Conservation (phyloP, 92 coral and sea anemone species). For the Actinostola sp. region DNA sequence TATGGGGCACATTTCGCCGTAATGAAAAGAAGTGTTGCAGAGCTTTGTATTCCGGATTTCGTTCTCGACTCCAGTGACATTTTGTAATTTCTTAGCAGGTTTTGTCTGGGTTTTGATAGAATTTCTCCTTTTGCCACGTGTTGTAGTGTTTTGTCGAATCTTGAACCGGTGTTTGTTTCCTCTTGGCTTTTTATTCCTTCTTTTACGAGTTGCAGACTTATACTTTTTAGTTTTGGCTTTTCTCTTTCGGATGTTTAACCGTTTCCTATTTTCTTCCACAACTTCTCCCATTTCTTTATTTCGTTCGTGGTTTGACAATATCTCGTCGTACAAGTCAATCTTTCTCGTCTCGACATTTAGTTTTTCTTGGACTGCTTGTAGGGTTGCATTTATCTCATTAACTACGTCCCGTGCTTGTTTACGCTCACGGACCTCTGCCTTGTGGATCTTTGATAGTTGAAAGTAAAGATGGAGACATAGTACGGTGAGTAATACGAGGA, state of each 20-base stretch:
- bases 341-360: no score
- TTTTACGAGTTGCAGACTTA: neutral
- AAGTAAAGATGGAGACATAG: neutral
- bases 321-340: no score
- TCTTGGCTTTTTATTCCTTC: neutral
- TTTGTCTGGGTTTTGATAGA: no score
- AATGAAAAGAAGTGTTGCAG: conserved; percentile 11
- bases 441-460: neutral
- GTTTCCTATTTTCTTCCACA: neutral
- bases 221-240: neutral
- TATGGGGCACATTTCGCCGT: conserved; percentile 68
- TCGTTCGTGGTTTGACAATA: no score
- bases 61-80: neutral
- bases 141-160: neutral
- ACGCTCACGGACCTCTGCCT: neutral
- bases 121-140: neutral
- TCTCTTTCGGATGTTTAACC: neutral
- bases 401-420: no score
- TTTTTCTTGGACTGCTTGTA: no score
- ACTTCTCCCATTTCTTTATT: no score
- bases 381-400: no score
- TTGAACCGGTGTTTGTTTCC: neutral
- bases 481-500: neutral
- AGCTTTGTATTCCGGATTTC: neutral
- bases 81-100: neutral